A percentile compares a stretch with the other conserved stretches of the same genome.
Evolutionary conservation across 1,140 invertebrate genomes (phyloP).

Genomic region (Vanessa atalanta): DNA sequence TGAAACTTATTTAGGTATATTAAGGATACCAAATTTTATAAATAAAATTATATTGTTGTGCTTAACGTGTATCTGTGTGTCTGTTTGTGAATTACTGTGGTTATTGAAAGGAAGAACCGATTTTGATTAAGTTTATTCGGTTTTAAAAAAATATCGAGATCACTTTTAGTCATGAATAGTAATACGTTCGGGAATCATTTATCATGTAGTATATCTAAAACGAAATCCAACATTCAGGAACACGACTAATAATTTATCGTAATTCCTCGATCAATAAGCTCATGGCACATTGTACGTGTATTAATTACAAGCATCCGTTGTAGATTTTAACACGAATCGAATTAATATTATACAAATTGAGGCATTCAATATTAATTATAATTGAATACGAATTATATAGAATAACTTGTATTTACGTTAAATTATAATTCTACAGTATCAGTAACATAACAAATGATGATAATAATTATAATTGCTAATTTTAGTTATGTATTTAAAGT

Average conservation of each 20-base stretch:
- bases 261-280: conserved; percentile 13
- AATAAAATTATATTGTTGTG: too few species aligned
- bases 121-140: too few species aligned
- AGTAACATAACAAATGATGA: neutral
- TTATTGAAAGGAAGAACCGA: too few species aligned
- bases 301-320: conserved; percentile 12
- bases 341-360: conserved; percentile 10
- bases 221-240: neutral
- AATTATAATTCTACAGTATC: conserved; percentile 1
- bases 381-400: neutral
- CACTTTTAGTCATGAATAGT: too few species aligned
- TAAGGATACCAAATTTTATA: too few species aligned
- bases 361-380: conserved; percentile 6
- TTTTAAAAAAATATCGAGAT: too few species aligned
- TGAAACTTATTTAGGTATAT: too few species aligned
- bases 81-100: too few species aligned
- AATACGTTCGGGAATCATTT: too few species aligned
- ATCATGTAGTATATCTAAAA: neutral
- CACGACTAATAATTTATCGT: conserved; percentile 6
- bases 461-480: neutral
- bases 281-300: conserved; percentile 3
- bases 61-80: too few species aligned
- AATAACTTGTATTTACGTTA: neutral
- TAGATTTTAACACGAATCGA: conserved; percentile 5
- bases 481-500: neutral